Percentiles rank a stretch among this genome's conserved stretches.
Evolutionary conservation across 1,140 invertebrate genomes (phyloP).

Genomic region (Fopius arisanus): DNA sequence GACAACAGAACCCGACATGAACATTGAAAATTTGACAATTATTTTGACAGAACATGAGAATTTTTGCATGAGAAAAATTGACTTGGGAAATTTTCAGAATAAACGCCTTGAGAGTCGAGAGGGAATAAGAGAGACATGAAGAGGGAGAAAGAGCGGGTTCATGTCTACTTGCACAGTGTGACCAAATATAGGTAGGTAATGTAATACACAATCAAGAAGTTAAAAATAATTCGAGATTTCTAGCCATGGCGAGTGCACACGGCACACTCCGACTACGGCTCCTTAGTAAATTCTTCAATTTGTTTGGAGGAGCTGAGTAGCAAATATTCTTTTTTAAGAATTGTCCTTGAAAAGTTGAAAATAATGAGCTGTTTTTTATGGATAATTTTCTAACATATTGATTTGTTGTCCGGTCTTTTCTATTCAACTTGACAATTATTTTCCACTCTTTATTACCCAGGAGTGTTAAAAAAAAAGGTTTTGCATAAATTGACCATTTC

Average conservation of each 20-base stretch:
- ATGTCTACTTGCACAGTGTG: slow-evolving; percentile 30
- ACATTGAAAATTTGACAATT: too few species aligned
- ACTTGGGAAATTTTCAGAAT: not conserved
- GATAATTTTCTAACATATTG: not conserved
- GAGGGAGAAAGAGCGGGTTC: not conserved
- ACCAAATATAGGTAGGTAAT: slow-evolving; percentile 64
- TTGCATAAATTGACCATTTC: slow-evolving; percentile 6
- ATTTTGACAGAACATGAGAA: too few species aligned
- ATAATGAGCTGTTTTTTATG: not conserved
- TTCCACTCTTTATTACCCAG: not conserved
- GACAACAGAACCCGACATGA: too few species aligned
- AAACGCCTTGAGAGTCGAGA: too few species aligned
- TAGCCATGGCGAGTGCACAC: slow-evolving; percentile 56
- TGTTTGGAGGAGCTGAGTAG: not conserved
- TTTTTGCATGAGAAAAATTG: not conserved
- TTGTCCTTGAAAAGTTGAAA: not conserved
- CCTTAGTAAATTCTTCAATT: slow-evolving; percentile 18
- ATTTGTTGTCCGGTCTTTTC: not conserved
- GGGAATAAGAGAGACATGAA: slow-evolving; percentile 4
- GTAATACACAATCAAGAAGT: slow-evolving; percentile 61
- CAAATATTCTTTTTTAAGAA: not conserved
- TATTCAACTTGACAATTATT: not conserved
- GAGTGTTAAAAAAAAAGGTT: slow-evolving; percentile 4
- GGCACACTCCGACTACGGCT: slow-evolving; percentile 44
- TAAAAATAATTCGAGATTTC: slow-evolving; percentile 60